Evolutionary conservation across 2,888 invertebrate genomes (phyloP).

Genomic region (Luffia ferchaultella): DNA sequence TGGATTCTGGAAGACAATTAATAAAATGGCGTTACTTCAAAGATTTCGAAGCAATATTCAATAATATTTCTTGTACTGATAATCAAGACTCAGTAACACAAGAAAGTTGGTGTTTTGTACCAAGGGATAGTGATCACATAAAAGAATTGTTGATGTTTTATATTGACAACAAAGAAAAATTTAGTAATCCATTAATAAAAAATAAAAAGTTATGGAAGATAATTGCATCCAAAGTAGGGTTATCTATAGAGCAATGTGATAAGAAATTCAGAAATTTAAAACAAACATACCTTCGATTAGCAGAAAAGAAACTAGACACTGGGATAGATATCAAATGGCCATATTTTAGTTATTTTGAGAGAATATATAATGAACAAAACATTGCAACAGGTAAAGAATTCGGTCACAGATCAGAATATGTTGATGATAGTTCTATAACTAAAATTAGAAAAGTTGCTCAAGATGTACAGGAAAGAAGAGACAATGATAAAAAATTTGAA

Average conservation of each 20-base stretch:
- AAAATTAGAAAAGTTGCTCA: slow-evolving; percentile 30
- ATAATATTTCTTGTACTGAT: slow-evolving; percentile 12
- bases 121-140: slow-evolving; percentile 37
- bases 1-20: slow-evolving; percentile 27
- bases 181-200: slow-evolving; percentile 39
- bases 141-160: slow-evolving; percentile 42
- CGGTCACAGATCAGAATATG: slow-evolving; percentile 6
- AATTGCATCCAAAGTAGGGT: slow-evolving; percentile 33
- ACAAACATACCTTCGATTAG: slow-evolving; percentile 44
- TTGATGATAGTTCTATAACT: slow-evolving; percentile 26
- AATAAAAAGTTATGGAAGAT: slow-evolving; percentile 43
- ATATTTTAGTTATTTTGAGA: slow-evolving; percentile 44
- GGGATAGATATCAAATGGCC: slow-evolving; percentile 44
- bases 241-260: slow-evolving; percentile 46
- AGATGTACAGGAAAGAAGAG: slow-evolving; percentile 27
- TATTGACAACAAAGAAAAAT: slow-evolving; percentile 41
- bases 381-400: background rate
- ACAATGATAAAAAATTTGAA: slow-evolving; percentile 37
- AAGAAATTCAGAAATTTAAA: slow-evolving; percentile 52
- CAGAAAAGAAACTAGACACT: slow-evolving; percentile 34
- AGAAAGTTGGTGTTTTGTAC: slow-evolving; percentile 17
- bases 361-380: slow-evolving; percentile 32
- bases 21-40: slow-evolving; percentile 50
- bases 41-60: slow-evolving; percentile 43
- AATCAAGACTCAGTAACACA: slow-evolving; percentile 10